phyloP scores from a whole-genome alignment of 2,888 invertebrate genomes.

The Eilema caniola region DNA sequence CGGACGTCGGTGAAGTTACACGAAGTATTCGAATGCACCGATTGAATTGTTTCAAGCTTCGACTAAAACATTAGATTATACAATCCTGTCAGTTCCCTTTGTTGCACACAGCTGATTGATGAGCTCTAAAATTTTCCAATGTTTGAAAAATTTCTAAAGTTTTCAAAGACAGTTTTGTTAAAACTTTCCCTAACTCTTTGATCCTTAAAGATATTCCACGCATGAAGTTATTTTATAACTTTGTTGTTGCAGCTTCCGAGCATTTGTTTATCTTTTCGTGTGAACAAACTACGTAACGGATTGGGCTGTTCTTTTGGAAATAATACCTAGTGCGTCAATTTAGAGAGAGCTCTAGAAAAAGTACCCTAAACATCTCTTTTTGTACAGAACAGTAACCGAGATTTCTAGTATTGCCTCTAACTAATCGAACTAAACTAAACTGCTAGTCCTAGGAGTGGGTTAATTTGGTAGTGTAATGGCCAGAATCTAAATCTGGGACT shows the following conservation, averaged over 20 bases:
- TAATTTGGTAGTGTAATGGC: too few relatives aligned
- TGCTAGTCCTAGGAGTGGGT: too few relatives aligned
- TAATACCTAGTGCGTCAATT: too few relatives aligned
- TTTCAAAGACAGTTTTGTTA: too few relatives aligned
- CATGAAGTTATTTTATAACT: background rate
- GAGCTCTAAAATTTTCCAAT: background rate
- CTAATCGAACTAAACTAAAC: too few relatives aligned
- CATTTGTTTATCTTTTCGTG: background rate
- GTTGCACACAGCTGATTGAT: background rate
- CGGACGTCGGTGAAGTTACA: constrained; percentile 54
- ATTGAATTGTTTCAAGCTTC: constrained; percentile 14
- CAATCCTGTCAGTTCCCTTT: constrained; percentile 1
- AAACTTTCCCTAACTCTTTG: background rate
- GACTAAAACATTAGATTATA: constrained; percentile 2
- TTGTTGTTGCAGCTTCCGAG: background rate
- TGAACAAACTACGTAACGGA: background rate
- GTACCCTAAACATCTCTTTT: too few relatives aligned
- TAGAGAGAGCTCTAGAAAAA: too few relatives aligned
- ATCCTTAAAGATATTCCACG: background rate
- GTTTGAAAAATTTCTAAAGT: too few relatives aligned
- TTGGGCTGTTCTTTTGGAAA: too few relatives aligned
- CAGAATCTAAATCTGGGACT: too few relatives aligned
- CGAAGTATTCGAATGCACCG: constrained; percentile 43
- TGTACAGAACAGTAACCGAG: too few relatives aligned
- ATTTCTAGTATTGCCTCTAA: too few relatives aligned